Conservation (phyloP, 2,113 vertebrate species). For the Semnornis frantzii region DNA sequence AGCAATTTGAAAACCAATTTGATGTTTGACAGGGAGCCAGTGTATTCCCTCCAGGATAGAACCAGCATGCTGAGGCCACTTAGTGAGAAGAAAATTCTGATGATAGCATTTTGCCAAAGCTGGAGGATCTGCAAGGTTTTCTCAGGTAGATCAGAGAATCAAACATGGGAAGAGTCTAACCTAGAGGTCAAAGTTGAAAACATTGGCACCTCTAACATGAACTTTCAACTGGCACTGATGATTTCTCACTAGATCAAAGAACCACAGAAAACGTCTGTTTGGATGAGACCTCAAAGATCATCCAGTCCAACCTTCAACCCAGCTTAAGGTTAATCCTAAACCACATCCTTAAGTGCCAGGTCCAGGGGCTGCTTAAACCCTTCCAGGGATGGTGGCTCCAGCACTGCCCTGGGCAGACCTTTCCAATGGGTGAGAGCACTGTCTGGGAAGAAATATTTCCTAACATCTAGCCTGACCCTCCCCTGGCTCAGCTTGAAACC, state of each 20-base stretch:
- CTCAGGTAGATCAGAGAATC: neutral
- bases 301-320: too few relatives aligned
- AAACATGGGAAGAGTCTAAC: neutral
- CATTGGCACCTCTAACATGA: neutral
- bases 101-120: constrained; percentile 36
- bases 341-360: too few relatives aligned
- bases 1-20: constrained; percentile 81
- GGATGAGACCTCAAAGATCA: too few relatives aligned
- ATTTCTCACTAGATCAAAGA: neutral
- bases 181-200: constrained; percentile 27
- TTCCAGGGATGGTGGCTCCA: too few relatives aligned
- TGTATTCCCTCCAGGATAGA: constrained; percentile 53
- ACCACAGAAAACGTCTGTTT: too few relatives aligned
- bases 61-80: constrained; percentile 64
- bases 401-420: too few relatives aligned
- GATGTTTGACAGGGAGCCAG: constrained; percentile 71
- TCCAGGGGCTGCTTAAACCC: too few relatives aligned
- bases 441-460: too few relatives aligned
- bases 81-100: constrained; percentile 66
- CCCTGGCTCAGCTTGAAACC: too few relatives aligned
- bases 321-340: too few relatives aligned
- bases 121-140: neutral
- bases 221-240: neutral
- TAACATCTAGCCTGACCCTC: too few relatives aligned
- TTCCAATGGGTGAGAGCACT: too few relatives aligned